phyloP scores from a whole-genome alignment of 2,888 invertebrate species.

The Augiades crinisus region DNA sequence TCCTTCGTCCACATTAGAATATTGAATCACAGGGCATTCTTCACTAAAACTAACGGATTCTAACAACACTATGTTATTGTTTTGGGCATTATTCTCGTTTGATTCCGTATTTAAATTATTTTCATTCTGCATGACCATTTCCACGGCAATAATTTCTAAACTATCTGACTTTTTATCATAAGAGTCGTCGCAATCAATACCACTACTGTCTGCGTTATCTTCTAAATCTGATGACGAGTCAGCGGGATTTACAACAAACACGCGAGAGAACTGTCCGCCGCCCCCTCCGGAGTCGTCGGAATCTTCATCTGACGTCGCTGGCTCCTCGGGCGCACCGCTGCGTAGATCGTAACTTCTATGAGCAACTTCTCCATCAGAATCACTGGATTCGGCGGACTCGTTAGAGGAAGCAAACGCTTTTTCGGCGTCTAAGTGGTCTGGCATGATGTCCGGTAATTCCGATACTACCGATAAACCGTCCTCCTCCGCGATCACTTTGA shows the following conservation, averaged over 20 bases:
- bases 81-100: slow-evolving; percentile 45
- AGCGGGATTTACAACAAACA: slow-evolving; percentile 85
- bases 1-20: slow-evolving; percentile 46
- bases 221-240: slow-evolving; percentile 83
- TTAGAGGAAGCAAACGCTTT: slow-evolving; percentile 80
- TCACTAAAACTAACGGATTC: slow-evolving; percentile 65
- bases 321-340: slow-evolving; percentile 70
- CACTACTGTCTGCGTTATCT: slow-evolving; percentile 80
- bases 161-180: slow-evolving; percentile 77
- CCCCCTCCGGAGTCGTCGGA: slow-evolving; percentile 80
- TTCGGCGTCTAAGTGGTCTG: slow-evolving; percentile 72
- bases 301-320: slow-evolving; percentile 73
- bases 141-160: slow-evolving; percentile 61
- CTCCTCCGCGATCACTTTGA: slow-evolving; percentile 69
- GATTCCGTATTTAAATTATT: slow-evolving; percentile 45
- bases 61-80: slow-evolving; percentile 55
- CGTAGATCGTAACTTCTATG: slow-evolving; percentile 70
- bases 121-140: slow-evolving; percentile 52
- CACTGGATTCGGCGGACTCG: slow-evolving; percentile 73
- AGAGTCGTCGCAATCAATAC: slow-evolving; percentile 84
- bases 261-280: slow-evolving; percentile 82
- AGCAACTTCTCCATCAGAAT: slow-evolving; percentile 65
- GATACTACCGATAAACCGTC: slow-evolving; percentile 53
- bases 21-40: slow-evolving; percentile 55
- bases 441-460: slow-evolving; percentile 61